These are phyloP conservation scores for Pycnonotus jocosus DNA, from an alignment of 2,113 vertebrate genomes.

Conservation along the genomic window DNA sequence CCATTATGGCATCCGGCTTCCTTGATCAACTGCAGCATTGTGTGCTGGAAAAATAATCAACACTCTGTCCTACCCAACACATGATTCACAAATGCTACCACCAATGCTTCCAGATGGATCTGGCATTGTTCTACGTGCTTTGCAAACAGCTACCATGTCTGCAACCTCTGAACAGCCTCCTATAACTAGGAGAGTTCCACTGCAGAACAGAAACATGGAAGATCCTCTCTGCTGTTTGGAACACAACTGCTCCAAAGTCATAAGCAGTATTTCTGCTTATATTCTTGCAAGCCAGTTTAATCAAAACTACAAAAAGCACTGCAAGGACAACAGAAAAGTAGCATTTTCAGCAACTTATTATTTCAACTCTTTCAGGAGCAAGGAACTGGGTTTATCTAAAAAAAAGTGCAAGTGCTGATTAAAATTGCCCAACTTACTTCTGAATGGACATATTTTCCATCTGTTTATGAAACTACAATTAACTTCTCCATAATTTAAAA, in stretches of 20 bases:
- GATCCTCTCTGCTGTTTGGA: background rate
- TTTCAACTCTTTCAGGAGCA: background rate
- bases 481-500: background rate
- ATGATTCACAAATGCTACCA: fast-evolving
- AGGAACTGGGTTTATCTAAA: background rate
- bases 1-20: slow-evolving; percentile 91
- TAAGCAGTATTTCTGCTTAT: background rate
- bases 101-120: background rate
- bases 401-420: background rate
- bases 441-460: background rate
- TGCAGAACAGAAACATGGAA: background rate
- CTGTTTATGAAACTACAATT: background rate
- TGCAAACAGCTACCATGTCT: background rate
- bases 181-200: background rate
- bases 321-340: background rate
- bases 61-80: background rate
- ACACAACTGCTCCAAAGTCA: background rate
- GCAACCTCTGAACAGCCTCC: background rate
- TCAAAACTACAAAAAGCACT: background rate
- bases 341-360: background rate
- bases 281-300: background rate
- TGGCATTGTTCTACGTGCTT: background rate
- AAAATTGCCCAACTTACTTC: background rate
- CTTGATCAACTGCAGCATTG: slow-evolving; percentile 94
- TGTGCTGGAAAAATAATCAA: slow-evolving; percentile 73